Evolutionary conservation across 2,797 vertebrate species (phyloP), one percentile per base, ranked within the genome.

Genomic region (Enteromius fasciolatus): DNA sequence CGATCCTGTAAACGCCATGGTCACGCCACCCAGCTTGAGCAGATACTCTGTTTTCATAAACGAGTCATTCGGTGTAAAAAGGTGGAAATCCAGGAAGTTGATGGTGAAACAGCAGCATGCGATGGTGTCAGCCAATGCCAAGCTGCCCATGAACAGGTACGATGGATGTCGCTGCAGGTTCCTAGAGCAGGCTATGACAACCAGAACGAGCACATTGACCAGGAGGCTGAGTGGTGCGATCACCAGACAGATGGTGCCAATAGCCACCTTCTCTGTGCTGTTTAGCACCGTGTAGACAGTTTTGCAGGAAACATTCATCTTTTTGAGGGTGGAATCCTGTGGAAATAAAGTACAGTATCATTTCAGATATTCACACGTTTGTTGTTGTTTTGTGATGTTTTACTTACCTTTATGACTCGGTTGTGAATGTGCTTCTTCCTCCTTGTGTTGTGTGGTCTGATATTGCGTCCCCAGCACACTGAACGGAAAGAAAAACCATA

Each of bases 1-100:
- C 0, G 97, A 99, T 76, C 93, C 94, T 0, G 95, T 97, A 89
- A 99, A 99, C 63, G 95, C 93, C 14, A 96, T 89, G 76, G 92
- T 97, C 87, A 99, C 96, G 0, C 97, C 97, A 20, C 96, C 94
- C 3, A 99, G 91, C 90, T 98, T 97, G 84, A 98, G 94, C 86
- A 99, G 94, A 89, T 96, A 98, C 5, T 86, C 57, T 59, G 73
- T 41, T 75, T 12, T 39, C 41, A 33, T 41, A 25, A 25, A 91
- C 36, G 89, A 85, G 1, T 93, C 92, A 0, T 68, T 66, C 0
- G 36, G 48, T 0, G 57, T 83, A 68, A 95, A 95, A 73, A 98
- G 94, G 1, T 99, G 97, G 86, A 99, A 98, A 76, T 94, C 91
- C 63, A 98, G 80, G 17, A 99, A 98, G 86, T 90, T 96, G 85